Evolutionary conservation across 1,140 invertebrate genomes (phyloP), one percentile per base, ranked within the genome.

Genomic region (Brachionus manjavacas): DNA sequence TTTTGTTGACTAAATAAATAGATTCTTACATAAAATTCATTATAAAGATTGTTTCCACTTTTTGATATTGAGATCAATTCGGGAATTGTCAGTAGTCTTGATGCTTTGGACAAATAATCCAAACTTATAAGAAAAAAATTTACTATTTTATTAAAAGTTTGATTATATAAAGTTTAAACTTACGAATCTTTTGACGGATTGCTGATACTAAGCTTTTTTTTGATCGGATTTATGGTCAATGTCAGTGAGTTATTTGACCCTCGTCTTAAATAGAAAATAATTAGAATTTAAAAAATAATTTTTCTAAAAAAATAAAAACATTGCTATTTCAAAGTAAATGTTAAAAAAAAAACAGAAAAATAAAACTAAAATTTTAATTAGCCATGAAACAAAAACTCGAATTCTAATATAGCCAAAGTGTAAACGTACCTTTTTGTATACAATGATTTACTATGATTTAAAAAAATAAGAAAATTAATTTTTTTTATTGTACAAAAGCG

Each of bases 1-100:
- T 70, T 85, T n/a, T 76, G 1, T 52, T 7, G 7, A 35, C 0
- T 14, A 46, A 46, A 14, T 3, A 14, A 46, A 46, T 46, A 39
- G 66, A 74, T 35, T 52, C 86, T 86, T 87, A 90, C 89, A 94
- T 95, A 96, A 88, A 96, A 96, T 88, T 96, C 95, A 86, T 94
- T 93, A 87, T 96, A 94, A 20, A 96, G 88, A 11, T 89, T 88
- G 55, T 89, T 86, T 0, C 91, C 89, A 86, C 92, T 91, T 85
- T 89, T 90, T 28, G 81, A 39, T 4, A 52, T 31, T 46, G 66
- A 14, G 52, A 68, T 35, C 23, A 83, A 20, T 25, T 83, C 64
- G 16, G 35, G 28, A 35, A 83, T 68, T 12, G 60, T 70, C 28
- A 83, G 35, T 49, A 39, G n/a, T 39, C 64, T 46, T 31, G 81